Percentiles rank a stretch among this genome's conserved stretches.
Evolutionary conservation across 2,888 invertebrate genomes (phyloP).

Genomic region (Tortricodes alternella): DNA sequence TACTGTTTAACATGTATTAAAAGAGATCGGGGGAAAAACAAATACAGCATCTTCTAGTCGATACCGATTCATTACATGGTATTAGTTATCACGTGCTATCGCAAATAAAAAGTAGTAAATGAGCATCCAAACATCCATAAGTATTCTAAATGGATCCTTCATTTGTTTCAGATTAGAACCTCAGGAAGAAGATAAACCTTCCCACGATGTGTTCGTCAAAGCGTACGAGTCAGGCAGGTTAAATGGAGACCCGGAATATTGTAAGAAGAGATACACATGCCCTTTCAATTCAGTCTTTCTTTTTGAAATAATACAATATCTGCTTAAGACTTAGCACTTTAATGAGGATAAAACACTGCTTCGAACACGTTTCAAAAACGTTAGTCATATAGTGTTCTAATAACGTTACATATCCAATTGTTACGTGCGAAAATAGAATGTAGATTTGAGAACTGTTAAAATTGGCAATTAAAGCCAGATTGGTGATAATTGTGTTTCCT

Average conservation of each 20-base stretch:
- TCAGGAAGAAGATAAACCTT: conserved; percentile 31
- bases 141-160: not conserved
- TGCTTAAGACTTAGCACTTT: conserved; percentile 37
- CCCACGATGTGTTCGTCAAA: conserved; percentile 51
- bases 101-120: not conserved
- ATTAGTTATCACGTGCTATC: not conserved
- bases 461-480: no score
- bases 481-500: no score
- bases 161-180: conserved; percentile 28
- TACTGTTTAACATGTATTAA: no score
- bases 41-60: no score
- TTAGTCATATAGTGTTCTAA: no score
- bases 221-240: conserved; percentile 52
- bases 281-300: conserved; percentile 53
- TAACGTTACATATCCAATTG: no score
- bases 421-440: no score
- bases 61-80: no score
- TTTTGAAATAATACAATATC: conserved; percentile 54
- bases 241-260: conserved; percentile 38
- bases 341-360: no score
- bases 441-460: no score
- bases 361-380: no score
- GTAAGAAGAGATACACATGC: conserved; percentile 53
- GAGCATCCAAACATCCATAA: not conserved
- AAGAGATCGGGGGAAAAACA: no score